phyloP scores from a whole-genome alignment of 2,113 vertebrate species.

The Peucedramus taeniatus region DNA sequence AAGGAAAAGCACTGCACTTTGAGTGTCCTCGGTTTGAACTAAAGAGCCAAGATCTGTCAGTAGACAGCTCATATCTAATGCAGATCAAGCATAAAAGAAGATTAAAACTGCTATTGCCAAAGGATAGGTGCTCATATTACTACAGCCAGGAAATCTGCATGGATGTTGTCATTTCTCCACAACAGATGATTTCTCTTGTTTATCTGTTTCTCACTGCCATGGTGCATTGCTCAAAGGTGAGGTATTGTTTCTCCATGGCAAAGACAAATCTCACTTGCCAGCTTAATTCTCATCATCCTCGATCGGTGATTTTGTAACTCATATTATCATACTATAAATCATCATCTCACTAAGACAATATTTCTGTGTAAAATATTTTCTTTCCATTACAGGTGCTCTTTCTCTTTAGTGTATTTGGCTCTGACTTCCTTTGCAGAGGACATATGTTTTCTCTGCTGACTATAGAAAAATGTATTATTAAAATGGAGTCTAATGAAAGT shows the following conservation, averaged over 20 bases:
- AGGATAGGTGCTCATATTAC: not conserved
- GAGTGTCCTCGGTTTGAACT: not conserved
- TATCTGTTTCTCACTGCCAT: not conserved
- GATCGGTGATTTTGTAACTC: not conserved
- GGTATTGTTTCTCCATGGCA: not conserved
- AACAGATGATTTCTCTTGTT: not conserved
- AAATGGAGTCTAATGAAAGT: not conserved
- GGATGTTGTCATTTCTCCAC: not conserved
- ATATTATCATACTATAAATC: not conserved
- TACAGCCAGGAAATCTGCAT: not conserved
- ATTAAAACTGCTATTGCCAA: not conserved
- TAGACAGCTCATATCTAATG: not conserved
- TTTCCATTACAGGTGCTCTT: not conserved
- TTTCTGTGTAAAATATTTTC: not conserved
- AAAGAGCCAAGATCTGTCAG: not conserved
- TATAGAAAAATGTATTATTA: not conserved
- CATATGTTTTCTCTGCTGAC: not conserved
- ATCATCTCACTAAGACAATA: not conserved
- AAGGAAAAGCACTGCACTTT: not conserved
- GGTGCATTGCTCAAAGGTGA: not conserved
- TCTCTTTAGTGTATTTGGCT: not conserved
- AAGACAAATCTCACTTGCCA: not conserved
- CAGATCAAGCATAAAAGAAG: not conserved
- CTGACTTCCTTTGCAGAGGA: not conserved
- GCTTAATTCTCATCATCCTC: not conserved